These are phyloP conservation scores for Dynastes grantii DNA, from an alignment of 2,888 invertebrate genomes.

Conservation along the genomic window DNA sequence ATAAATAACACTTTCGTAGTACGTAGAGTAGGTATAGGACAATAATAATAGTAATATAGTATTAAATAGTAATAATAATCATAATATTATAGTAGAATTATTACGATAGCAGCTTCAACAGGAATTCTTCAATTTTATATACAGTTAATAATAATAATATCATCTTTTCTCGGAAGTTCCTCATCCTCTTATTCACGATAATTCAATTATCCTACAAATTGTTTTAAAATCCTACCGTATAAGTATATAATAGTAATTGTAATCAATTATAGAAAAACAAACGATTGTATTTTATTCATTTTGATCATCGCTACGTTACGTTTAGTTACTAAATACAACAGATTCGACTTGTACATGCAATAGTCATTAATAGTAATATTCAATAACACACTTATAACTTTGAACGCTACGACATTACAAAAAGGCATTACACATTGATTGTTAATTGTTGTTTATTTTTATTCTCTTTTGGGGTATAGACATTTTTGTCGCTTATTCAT, in stretches of 20 bases:
- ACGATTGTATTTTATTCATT: background rate
- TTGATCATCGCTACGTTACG: too few species aligned
- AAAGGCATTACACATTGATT: slow-evolving; percentile 68
- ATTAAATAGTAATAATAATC: slow-evolving; percentile 15
- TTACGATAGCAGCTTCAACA: background rate
- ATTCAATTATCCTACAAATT: too few species aligned
- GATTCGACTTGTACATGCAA: slow-evolving; percentile 6
- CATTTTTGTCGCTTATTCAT: slow-evolving; percentile 19
- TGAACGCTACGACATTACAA: slow-evolving; percentile 53
- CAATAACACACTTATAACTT: slow-evolving; percentile 46
- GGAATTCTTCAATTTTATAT: background rate
- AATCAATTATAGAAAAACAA: background rate
- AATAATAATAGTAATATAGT: slow-evolving; percentile 14
- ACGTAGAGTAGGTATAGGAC: background rate
- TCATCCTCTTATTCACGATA: too few species aligned
- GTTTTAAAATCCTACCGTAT: too few species aligned
- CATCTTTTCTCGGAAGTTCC: too few species aligned
- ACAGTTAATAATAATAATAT: background rate
- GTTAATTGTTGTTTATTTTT: slow-evolving; percentile 55
- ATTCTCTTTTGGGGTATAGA: slow-evolving; percentile 20
- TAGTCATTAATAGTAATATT: slow-evolving; percentile 24
- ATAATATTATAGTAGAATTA: slow-evolving; percentile 5
- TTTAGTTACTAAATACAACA: background rate
- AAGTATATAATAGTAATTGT: too few species aligned
- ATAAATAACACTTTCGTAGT: background rate